Conservation (phyloP, 1,140 invertebrate genomes). For the Fopius arisanus region DNA sequence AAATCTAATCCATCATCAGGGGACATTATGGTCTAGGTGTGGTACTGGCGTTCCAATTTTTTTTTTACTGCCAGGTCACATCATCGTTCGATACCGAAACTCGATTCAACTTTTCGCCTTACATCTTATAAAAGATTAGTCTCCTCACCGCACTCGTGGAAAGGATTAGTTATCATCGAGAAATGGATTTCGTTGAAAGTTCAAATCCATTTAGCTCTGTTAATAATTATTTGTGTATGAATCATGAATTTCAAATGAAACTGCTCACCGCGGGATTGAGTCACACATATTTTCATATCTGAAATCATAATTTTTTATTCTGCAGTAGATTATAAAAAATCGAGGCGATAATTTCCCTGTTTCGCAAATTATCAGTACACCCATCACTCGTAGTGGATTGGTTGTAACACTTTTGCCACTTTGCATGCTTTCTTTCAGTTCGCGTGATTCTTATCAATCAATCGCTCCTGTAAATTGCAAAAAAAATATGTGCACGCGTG, state of each 20-base stretch:
- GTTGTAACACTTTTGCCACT: background rate
- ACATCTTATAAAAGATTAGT: background rate
- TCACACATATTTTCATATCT: too few relatives aligned
- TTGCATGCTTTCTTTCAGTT: constrained; percentile 3
- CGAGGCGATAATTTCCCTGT: background rate
- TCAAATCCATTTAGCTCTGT: too few relatives aligned
- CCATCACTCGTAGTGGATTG: background rate
- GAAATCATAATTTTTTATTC: too few relatives aligned
- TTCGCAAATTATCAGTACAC: background rate
- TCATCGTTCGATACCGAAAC: constrained; percentile 27
- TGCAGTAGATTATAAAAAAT: too few relatives aligned
- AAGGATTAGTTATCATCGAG: background rate
- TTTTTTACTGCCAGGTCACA: background rate
- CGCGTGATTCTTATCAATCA: constrained; percentile 9
- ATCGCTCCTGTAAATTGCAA: background rate
- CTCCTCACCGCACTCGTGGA: too few relatives aligned
- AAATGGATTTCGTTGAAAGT: too few relatives aligned
- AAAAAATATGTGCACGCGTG: background rate
- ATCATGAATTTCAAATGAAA: too few relatives aligned
- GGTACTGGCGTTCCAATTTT: background rate
- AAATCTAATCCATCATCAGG: background rate
- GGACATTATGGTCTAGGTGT: background rate
- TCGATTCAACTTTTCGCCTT: constrained; percentile 25
- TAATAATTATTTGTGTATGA: background rate
- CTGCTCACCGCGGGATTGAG: too few relatives aligned